Percentiles rank a stretch among this genome's conserved stretches.
These are phyloP conservation scores for Laothoe populi DNA, from an alignment of 2,888 invertebrate species.

Conservation along the genomic window DNA sequence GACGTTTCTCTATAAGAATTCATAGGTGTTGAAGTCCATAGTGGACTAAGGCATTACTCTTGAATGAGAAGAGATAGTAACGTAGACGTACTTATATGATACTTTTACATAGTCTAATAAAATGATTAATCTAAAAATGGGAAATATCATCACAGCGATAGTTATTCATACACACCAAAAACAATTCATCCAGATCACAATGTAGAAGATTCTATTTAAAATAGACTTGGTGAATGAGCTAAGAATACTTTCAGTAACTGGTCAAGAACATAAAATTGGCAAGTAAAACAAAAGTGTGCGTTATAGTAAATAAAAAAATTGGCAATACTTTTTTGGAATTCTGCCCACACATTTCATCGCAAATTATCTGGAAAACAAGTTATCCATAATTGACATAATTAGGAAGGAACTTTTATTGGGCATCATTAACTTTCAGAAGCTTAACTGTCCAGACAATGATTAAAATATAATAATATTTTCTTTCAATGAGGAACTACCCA, in stretches of 20 bases:
- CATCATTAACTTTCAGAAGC: neutral
- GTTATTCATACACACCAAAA: too few relatives aligned
- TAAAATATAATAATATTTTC: neutral
- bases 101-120: too few relatives aligned
- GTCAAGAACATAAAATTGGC: neutral
- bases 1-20: too few relatives aligned
- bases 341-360: neutral
- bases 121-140: too few relatives aligned
- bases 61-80: too few relatives aligned
- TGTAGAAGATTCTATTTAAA: too few relatives aligned
- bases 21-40: too few relatives aligned
- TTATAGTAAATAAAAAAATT: constrained; percentile 8
- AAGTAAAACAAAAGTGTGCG: neutral
- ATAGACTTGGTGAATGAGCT: too few relatives aligned
- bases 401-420: neutral
- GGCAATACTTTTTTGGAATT: neutral
- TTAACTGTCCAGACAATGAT: neutral
- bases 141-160: too few relatives aligned
- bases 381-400: neutral
- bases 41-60: too few relatives aligned
- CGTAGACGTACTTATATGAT: too few relatives aligned
- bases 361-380: neutral
- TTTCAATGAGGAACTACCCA: neutral
- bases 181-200: too few relatives aligned
- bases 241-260: neutral